phyloP scores from a whole-genome alignment of 2,113 vertebrate genomes.

The Chaetodon auriga region DNA sequence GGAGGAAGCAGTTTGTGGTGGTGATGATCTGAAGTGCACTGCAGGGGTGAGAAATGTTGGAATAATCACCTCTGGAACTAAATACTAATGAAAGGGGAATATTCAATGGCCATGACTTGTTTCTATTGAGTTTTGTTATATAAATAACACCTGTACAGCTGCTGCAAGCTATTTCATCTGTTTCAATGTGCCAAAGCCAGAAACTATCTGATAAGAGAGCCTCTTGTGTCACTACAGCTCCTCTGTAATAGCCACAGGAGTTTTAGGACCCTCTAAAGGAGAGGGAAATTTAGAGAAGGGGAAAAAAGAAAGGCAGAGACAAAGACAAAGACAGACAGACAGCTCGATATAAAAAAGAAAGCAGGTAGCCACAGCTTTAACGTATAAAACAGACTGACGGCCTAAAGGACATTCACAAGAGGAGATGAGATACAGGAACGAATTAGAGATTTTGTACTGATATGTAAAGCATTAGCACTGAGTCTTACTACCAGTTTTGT shows the following conservation, averaged over 20 bases:
- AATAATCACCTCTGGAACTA: neutral
- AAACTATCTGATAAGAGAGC: neutral
- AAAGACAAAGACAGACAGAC: neutral
- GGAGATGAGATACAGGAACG: constrained; percentile 1
- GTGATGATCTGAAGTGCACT: too few relatives aligned
- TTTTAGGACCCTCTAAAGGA: neutral
- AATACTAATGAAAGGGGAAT: neutral
- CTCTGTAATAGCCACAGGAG: neutral
- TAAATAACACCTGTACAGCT: constrained; percentile 9
- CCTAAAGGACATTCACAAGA: neutral
- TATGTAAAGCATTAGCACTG: neutral
- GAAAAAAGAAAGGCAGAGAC: neutral
- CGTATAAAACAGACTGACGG: neutral
- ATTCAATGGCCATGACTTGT: neutral
- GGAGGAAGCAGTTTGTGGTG: too few relatives aligned
- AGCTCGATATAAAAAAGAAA: neutral
- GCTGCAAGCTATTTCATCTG: constrained; percentile 4
- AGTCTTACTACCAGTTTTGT: neutral
- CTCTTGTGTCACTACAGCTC: constrained; percentile 1
- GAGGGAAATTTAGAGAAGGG: neutral
- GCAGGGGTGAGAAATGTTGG: neutral
- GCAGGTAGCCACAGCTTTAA: neutral
- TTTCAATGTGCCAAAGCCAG: neutral
- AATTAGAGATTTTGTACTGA: neutral
- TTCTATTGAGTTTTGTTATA: neutral